Conservation (phyloP, 2,113 vertebrate genomes). For the Pollachius pollachius region DNA sequence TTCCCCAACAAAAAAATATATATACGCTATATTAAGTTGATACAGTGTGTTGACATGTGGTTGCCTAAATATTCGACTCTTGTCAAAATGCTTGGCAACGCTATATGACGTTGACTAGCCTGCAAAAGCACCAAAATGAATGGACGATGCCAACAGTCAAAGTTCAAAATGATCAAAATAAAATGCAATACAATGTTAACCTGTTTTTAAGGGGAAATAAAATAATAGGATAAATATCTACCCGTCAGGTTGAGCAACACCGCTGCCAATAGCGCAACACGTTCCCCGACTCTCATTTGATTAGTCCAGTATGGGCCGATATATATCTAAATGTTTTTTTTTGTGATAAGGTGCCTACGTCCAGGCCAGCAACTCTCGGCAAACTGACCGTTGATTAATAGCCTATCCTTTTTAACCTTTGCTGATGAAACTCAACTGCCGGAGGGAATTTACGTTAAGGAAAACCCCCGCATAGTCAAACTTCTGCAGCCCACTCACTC, state of each 20-base stretch:
- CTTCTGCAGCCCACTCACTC: neutral
- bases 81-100: neutral
- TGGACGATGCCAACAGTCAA: neutral
- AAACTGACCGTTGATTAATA: neutral
- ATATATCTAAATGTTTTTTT: neutral
- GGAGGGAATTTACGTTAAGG: too few species aligned
- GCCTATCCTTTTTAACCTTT: too few species aligned
- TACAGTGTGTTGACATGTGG: too few species aligned
- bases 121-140: neutral
- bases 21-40: too few species aligned
- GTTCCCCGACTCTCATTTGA: conserved; percentile 39
- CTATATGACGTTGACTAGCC: neutral
- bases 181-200: neutral
- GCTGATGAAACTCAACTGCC: too few species aligned
- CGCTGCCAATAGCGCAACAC: conserved; percentile 44
- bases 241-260: conserved; percentile 54
- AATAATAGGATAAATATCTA: conserved; percentile 15
- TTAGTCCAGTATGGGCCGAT: conserved; percentile 18
- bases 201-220: neutral
- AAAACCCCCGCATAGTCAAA: too few species aligned
- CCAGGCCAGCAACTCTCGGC: neutral
- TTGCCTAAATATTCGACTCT: neutral
- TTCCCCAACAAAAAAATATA: too few species aligned
- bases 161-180: neutral
- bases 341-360: neutral